Conservation (phyloP, 2,888 invertebrate species). For the Acrocera orbiculus region DNA sequence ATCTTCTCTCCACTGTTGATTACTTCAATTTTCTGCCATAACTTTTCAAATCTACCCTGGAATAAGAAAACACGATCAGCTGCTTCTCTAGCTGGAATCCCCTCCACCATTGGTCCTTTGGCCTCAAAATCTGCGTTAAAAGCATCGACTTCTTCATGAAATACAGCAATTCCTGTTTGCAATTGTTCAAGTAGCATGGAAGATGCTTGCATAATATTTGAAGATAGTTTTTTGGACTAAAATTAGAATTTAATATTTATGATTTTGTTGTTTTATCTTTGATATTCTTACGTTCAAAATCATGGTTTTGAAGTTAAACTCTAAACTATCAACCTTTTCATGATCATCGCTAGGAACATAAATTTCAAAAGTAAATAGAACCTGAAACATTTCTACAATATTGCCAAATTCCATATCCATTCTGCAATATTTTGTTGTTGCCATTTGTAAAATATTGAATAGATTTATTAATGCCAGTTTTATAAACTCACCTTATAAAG, state of each 20-base stretch:
- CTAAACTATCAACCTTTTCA: slow-evolving; percentile 58
- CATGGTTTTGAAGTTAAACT: slow-evolving; percentile 62
- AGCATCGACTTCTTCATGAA: slow-evolving; percentile 44
- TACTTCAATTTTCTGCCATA: slow-evolving; percentile 66
- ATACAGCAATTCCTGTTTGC: slow-evolving; percentile 47
- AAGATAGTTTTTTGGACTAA: slow-evolving; percentile 21
- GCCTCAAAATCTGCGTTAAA: slow-evolving; percentile 55
- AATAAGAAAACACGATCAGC: slow-evolving; percentile 61
- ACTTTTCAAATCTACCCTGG: slow-evolving; percentile 64
- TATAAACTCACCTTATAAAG: too few relatives aligned
- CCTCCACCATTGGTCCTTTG: slow-evolving; percentile 74
- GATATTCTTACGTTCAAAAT: slow-evolving; percentile 42
- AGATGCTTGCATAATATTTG: slow-evolving; percentile 43
- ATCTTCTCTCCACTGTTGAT: slow-evolving; percentile 69
- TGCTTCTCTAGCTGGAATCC: slow-evolving; percentile 68
- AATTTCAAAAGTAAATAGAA: slow-evolving; percentile 48
- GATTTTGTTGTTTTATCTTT: background rate
- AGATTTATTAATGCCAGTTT: too few relatives aligned
- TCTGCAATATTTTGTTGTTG: too few relatives aligned
- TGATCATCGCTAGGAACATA: slow-evolving; percentile 59
- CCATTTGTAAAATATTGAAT: too few relatives aligned
- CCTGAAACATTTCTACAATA: slow-evolving; percentile 63
- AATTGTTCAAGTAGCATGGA: slow-evolving; percentile 53
- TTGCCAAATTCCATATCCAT: slow-evolving; percentile 59
- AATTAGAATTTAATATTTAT: slow-evolving; percentile 2